A percentile compares a stretch with the other conserved stretches of the same genome.
phyloP scores from a whole-genome alignment of 2,113 vertebrate genomes.

The Xiphophorus couchianus region DNA sequence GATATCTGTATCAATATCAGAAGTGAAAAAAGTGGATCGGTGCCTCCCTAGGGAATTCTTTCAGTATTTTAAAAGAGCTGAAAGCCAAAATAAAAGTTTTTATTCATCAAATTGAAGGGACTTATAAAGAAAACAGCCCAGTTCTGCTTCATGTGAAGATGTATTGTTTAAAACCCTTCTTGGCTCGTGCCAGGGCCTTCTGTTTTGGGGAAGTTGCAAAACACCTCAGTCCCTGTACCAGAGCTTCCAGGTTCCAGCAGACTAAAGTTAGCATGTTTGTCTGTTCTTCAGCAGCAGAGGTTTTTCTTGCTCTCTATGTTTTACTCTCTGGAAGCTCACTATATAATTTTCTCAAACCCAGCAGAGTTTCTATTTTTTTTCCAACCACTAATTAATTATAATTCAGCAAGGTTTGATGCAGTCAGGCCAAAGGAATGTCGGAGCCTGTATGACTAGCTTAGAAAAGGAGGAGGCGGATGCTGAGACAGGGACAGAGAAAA shows the following conservation, averaged over 20 bases:
- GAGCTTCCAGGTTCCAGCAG: slow-evolving; percentile 1
- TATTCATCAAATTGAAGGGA: neutral
- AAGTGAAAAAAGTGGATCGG: too few species aligned
- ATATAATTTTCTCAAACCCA: slow-evolving; percentile 81
- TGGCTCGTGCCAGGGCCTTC: neutral
- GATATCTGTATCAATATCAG: too few species aligned
- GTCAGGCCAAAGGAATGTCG: slow-evolving; percentile 81
- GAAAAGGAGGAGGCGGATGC: slow-evolving; percentile 31
- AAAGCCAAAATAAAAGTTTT: neutral
- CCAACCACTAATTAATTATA: slow-evolving; percentile 83
- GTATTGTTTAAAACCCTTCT: neutral
- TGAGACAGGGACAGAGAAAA: slow-evolving; percentile 24
- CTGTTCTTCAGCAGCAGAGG: slow-evolving; percentile 65
- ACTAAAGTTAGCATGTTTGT: slow-evolving; percentile 46
- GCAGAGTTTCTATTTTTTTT: slow-evolving; percentile 79
- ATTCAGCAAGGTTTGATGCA: slow-evolving; percentile 76
- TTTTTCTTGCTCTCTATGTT: slow-evolving; percentile 65
- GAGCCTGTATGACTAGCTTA: slow-evolving; percentile 67
- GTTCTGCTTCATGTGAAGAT: neutral
- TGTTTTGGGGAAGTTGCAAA: neutral
- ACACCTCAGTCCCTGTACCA: neutral
- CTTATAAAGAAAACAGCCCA: neutral
- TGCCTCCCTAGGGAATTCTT: neutral
- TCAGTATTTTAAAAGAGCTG: neutral
- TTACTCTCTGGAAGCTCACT: slow-evolving; percentile 76